Evolutionary conservation across 2,888 invertebrate genomes (phyloP), one percentile per base, ranked within the genome.

Genomic region (Caenorhabditis wallacei): DNA sequence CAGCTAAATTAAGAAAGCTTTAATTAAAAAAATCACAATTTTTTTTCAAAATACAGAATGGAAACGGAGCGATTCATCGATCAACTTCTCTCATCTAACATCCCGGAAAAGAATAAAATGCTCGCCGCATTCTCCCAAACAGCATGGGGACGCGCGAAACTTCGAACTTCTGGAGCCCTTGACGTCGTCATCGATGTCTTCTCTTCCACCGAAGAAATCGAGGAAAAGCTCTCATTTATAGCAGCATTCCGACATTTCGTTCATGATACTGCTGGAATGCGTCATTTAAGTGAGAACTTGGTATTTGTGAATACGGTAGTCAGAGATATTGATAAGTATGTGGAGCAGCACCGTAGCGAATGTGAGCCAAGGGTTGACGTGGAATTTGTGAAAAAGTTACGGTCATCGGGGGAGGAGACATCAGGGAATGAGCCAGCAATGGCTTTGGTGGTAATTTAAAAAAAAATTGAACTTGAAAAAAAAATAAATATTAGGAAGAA

Each of bases 151-250:
- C 82, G 91, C 13, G 85, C 85, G 13, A 72, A 81, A 16, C 70
- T 91, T n/a, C 85, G 91, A 7, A 82, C 84, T n/a, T 76, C 81
- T 22, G 89, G 89, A 10, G 90, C 83, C 1, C 74, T 91, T 8
- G 84, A 85, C 37, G 64, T 88, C 0, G 82, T 91, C n/a, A 57
- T 90, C 16, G 85, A 88, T 1, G 63, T 71, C 2, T 76, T 85
- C 20, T 57, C 78, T 4, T 53, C 46, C 0, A 72, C 84, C 1
- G 37, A 54, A 18, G 18, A 64, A 7, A 57, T 80, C 13, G 69
- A 70, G 0, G 88, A 88, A 40, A 74, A 80, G 51, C 30, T 80
- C 13, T 64, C 80, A 10, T 79, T 83, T 26, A 71, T 85, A 8
- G 37, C 57, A 11, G 64, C 80, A 10, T 83, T 88, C 54, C 80